A percentile compares a stretch with the other conserved stretches of the same genome.
Conservation (phyloP, 2,888 invertebrate genomes). For the Tubiluchus corallicola region DNA sequence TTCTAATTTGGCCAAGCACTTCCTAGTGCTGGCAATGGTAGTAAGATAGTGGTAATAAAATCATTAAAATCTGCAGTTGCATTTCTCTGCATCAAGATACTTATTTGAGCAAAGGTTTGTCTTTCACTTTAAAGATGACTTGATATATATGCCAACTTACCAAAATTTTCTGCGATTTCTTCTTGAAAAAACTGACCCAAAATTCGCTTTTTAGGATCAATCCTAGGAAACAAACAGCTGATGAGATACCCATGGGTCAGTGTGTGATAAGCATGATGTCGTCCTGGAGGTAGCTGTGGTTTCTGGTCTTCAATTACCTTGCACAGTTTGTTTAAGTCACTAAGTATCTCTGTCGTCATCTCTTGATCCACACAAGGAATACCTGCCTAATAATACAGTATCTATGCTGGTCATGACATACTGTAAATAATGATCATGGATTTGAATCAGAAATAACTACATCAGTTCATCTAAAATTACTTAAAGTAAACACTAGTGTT, state of each 20-base stretch:
- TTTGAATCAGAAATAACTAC: no score
- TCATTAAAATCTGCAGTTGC: no score
- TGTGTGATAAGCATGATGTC: constrained; percentile 28
- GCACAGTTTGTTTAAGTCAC: constrained; percentile 22
- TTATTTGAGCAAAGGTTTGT: no score
- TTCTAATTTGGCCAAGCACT: no score
- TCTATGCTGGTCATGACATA: no score
- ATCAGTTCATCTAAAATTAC: no score
- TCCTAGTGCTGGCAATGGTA: no score
- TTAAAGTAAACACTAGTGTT: no score
- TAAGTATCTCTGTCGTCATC: constrained; percentile 20
- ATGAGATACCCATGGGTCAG: constrained; percentile 30
- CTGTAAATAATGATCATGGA: no score
- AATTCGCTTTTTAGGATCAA: constrained; percentile 26
- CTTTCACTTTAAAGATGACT: no score
- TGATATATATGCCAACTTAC: constrained; percentile 13
- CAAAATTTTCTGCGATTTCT: constrained; percentile 21
- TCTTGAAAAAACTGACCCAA: constrained; percentile 26
- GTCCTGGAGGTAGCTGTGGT: constrained; percentile 26
- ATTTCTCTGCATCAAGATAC: no score
- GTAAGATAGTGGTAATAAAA: no score
- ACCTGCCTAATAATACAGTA: constrained; percentile 27
- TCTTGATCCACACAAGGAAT: constrained; percentile 23
- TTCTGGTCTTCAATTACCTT: constrained; percentile 22
- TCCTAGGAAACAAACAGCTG: constrained; percentile 26